These are phyloP conservation scores for Lottia scabra DNA, from an alignment of 2,888 invertebrate genomes.

Conservation along the genomic window DNA sequence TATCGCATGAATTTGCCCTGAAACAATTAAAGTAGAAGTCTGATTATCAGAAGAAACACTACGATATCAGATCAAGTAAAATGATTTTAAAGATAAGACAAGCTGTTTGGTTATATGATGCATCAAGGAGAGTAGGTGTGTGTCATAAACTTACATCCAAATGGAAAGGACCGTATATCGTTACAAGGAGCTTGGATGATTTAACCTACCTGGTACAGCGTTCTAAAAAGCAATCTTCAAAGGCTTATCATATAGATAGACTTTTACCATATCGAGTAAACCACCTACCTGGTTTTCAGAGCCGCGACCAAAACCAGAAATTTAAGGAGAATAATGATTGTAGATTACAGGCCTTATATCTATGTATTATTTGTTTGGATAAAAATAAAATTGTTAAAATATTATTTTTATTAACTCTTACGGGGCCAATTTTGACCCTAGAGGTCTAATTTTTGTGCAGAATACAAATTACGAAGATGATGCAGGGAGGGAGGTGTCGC, in stretches of 20 bases:
- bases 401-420: no score
- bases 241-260: background rate
- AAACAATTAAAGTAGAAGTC: background rate
- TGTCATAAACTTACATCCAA: background rate
- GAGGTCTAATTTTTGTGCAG: no score
- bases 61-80: background rate
- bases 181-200: constrained; percentile 2
- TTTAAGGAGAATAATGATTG: background rate
- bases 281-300: background rate
- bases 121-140: background rate
- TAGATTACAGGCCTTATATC: no score
- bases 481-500: no score
- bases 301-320: no score
- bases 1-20: background rate
- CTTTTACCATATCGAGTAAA: background rate
- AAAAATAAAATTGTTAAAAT: no score
- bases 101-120: constrained; percentile 5
- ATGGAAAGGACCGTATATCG: constrained; percentile 10
- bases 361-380: no score
- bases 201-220: background rate
- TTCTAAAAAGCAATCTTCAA: background rate
- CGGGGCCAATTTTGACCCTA: no score
- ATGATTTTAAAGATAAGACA: background rate
- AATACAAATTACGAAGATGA: no score
- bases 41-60: background rate